Percentiles rank a stretch among this genome's conserved stretches.
Conservation (phyloP, 2,797 vertebrate genomes). For the Rhabdomys pumilio region DNA sequence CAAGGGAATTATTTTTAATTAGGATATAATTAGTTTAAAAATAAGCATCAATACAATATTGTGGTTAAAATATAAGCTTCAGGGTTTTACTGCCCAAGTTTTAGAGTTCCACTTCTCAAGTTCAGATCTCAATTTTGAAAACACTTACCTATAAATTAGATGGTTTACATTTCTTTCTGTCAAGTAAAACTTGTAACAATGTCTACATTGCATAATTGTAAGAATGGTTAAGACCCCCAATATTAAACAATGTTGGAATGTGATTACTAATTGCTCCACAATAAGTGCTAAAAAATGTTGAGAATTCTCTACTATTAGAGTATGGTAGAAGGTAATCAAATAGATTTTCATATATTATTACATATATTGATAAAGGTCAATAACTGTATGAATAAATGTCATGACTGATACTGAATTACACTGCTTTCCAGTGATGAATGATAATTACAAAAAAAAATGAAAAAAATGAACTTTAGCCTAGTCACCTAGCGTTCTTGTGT, state of each 20-base stretch:
- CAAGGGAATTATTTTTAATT: not conserved
- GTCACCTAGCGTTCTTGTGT: not conserved
- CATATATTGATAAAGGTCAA: not conserved
- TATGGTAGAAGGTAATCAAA: not conserved
- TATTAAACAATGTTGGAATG: not conserved
- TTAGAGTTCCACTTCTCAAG: not conserved
- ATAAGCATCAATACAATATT: not conserved
- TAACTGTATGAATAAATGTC: not conserved
- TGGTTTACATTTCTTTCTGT: not conserved
- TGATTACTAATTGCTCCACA: not conserved
- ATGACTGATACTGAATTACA: not conserved
- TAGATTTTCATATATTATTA: slow-evolving; percentile 25
- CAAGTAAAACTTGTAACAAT: slow-evolving; percentile 24
- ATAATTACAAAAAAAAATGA: not conserved
- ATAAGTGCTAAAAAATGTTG: slow-evolving; percentile 12
- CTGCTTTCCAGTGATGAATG: not conserved
- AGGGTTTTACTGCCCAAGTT: not conserved
- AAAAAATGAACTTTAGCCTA: not conserved
- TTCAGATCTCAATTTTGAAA: not conserved
- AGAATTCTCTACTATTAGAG: not conserved
- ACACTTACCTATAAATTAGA: not conserved
- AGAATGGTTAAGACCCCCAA: not conserved
- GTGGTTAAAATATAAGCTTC: not conserved
- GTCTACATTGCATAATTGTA: not conserved
- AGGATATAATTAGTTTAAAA: not conserved